Evolutionary conservation across 1,140 invertebrate genomes (phyloP), one percentile per base, ranked within the genome.

Genomic region (Drosophila kanapiae): DNA sequence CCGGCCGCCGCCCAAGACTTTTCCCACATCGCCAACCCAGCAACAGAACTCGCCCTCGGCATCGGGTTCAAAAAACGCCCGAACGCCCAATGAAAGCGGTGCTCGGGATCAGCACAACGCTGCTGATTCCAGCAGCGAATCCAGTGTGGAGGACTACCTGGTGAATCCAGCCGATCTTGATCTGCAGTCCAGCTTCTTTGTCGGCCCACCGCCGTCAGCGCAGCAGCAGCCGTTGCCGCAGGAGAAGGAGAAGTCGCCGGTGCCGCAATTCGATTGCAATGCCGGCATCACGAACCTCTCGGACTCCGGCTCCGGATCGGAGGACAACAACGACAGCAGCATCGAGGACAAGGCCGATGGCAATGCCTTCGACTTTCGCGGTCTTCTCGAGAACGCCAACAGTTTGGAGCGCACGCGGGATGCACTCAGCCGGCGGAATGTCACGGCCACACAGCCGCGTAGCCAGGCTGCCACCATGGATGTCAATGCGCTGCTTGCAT

Each of bases 401-500:
- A 92, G 91, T 67, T 61, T 93, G 65, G 91, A 93, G 48, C 80
- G 88, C 48, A 86, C 82, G 4, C 87, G 91, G 48, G 81, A 92
- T 51, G 91, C 79, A 31, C 51, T 92, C 7, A 81, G 54, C 47
- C 85, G 82, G 27, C 72, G 82, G 10, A 71, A 56, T 31, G 70
- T 42, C 14, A 75, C 80, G 10, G 59, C 67, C 33, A 62, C 80
- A 16, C 58, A 78, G 11, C 53, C 71, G 11, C 49, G 23, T n/a
- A 53, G 49, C 51, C 63, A 67, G 23, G 62, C 80, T 67, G 74
- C 79, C 47, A 76, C 62, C 13, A 78, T 81, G 78, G 91, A 93
- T 86, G 92, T 94, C 59, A 80, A 91, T 69, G 82, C 87, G 61
- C 72, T 94, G 76, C 84, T 94, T 81, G 93, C 93, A 80, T 92